phyloP scores from a whole-genome alignment of 2,888 invertebrate genomes.

The Frankliniella intonsa region DNA sequence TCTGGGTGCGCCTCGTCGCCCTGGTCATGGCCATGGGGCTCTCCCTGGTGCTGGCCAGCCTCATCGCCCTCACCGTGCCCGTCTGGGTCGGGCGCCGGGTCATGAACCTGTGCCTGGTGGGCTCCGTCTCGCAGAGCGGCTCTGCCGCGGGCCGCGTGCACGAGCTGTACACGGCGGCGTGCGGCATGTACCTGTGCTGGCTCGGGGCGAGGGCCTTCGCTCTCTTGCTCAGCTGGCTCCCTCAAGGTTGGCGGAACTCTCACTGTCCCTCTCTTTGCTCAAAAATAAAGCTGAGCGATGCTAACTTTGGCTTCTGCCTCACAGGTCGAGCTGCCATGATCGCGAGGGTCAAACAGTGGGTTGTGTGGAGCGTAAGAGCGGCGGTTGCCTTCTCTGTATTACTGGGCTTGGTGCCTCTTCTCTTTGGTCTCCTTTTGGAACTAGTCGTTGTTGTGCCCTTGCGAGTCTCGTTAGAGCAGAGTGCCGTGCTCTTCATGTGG shows the following conservation, averaged over 20 bases:
- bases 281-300: background rate
- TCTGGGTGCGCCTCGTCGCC: constrained; percentile 62
- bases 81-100: constrained; percentile 85
- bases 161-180: constrained; percentile 93
- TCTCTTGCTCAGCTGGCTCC: constrained; percentile 79
- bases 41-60: constrained; percentile 78
- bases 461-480: constrained; percentile 85
- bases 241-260: constrained; percentile 54
- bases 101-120: constrained; percentile 80
- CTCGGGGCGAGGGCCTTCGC: constrained; percentile 77
- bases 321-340: constrained; percentile 64
- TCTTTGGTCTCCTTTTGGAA: constrained; percentile 89
- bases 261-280: background rate
- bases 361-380: constrained; percentile 30
- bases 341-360: constrained; percentile 67
- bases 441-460: constrained; percentile 87
- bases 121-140: constrained; percentile 47
- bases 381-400: constrained; percentile 54
- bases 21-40: constrained; percentile 72
- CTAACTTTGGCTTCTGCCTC: background rate
- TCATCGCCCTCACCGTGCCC: constrained; percentile 81
- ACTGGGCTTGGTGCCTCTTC: constrained; percentile 82
- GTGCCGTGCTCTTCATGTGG: constrained; percentile 83
- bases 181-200: constrained; percentile 94
- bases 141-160: constrained; percentile 64